These are phyloP conservation scores for Pseudopipra pipra DNA, from an alignment of 2,113 vertebrate species.

Conservation along the genomic window DNA sequence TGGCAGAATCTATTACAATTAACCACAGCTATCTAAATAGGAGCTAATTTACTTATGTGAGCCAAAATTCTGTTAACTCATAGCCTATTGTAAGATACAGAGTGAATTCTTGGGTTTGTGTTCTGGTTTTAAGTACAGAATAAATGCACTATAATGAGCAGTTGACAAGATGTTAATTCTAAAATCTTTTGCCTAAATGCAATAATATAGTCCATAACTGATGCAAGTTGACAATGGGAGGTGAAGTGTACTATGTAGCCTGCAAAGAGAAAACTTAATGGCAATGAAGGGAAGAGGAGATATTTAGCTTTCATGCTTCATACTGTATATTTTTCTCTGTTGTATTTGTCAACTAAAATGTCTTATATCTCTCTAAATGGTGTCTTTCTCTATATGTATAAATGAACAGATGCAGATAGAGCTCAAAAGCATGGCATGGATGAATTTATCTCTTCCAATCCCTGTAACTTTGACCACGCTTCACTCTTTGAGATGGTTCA, in stretches of 20 bases:
- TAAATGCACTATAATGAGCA: slow-evolving; percentile 70
- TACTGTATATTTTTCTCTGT: slow-evolving; percentile 73
- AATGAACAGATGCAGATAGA: slow-evolving; percentile 98
- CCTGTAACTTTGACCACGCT: slow-evolving; percentile 98
- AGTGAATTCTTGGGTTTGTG: slow-evolving; percentile 57
- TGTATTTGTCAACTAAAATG: slow-evolving; percentile 77
- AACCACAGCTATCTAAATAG: slow-evolving; percentile 68
- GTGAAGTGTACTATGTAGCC: slow-evolving; percentile 62
- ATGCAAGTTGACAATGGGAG: slow-evolving; percentile 99
- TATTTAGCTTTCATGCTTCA: slow-evolving; percentile 69
- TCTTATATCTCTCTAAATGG: slow-evolving; percentile 84
- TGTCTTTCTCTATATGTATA: slow-evolving; percentile 92
- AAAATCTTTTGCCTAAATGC: slow-evolving; percentile 74
- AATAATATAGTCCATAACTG: slow-evolving; percentile 73
- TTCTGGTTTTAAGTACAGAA: slow-evolving; percentile 68
- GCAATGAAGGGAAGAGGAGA: slow-evolving; percentile 45
- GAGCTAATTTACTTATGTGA: slow-evolving; percentile 47
- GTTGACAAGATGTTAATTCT: slow-evolving; percentile 74
- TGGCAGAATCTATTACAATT: slow-evolving; percentile 94
- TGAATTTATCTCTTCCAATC: slow-evolving; percentile 99
- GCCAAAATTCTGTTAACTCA: slow-evolving; percentile 72
- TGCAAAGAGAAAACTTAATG: slow-evolving; percentile 63
- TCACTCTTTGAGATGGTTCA: slow-evolving; percentile 98
- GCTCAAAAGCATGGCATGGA: slow-evolving; percentile 99
- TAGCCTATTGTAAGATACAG: slow-evolving; percentile 61